phyloP scores from a whole-genome alignment of 2,113 vertebrate genomes.

The Lucifuga dentata region DNA sequence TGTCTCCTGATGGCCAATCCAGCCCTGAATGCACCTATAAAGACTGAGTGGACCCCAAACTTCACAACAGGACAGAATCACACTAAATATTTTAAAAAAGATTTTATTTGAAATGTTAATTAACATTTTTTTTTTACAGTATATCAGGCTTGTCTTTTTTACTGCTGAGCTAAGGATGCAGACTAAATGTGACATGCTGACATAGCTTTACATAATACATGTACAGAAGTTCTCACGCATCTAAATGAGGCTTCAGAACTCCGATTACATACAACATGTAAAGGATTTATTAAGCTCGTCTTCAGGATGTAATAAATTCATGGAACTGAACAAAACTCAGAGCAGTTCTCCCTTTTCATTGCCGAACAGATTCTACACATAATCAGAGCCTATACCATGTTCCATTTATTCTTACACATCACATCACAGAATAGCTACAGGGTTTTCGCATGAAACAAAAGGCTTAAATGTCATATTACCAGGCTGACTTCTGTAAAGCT shows the following conservation, averaged over 20 bases:
- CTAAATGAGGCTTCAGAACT: neutral
- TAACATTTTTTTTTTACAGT: no score
- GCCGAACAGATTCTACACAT: conserved; percentile 18
- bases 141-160: no score
- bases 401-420: conserved; percentile 34
- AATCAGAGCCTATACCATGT: conserved; percentile 26
- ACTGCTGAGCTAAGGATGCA: neutral
- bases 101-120: no score
- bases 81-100: no score
- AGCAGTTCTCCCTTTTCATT: conserved; percentile 1
- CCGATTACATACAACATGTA: conserved; percentile 1
- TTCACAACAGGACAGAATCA: no score
- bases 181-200: conserved; percentile 30
- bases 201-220: conserved; percentile 7
- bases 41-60: no score
- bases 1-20: no score
- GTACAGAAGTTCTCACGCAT: no score
- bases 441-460: conserved; percentile 42
- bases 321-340: neutral
- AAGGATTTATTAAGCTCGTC: neutral
- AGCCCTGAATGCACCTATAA: no score
- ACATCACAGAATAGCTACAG: conserved; percentile 29
- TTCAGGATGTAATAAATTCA: conserved; percentile 11
- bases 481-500: conserved; percentile 61
- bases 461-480: conserved; percentile 65